A percentile compares a stretch with the other conserved stretches of the same genome.
Conservation (phyloP, 2,888 invertebrate species). For the Amphimallon solstitiale region DNA sequence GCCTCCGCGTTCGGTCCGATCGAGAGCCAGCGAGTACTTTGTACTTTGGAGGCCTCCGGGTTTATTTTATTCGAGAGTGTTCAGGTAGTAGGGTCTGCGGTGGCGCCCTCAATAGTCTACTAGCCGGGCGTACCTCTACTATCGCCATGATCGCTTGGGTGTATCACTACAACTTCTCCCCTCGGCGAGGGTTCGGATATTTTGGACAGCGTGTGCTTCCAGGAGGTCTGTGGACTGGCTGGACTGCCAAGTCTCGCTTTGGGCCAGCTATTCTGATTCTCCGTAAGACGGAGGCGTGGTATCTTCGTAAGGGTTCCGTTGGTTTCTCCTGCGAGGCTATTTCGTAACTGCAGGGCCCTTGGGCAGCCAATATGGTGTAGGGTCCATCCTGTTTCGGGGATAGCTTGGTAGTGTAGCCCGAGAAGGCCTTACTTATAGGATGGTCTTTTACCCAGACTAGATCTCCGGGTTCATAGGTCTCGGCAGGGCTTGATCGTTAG, state of each 20-base stretch:
- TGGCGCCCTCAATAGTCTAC: not conserved
- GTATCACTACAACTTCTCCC: not conserved
- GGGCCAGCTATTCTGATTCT: not conserved
- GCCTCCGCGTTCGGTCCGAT: no score
- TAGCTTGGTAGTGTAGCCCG: not conserved
- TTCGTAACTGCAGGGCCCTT: slow-evolving; percentile 22
- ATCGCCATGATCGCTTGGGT: not conserved
- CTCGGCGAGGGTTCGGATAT: not conserved
- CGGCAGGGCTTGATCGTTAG: not conserved
- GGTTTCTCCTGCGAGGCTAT: slow-evolving; percentile 35
- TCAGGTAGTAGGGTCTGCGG: not conserved
- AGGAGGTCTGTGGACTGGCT: not conserved
- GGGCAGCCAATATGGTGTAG: slow-evolving; percentile 9
- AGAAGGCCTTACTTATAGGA: slow-evolving; percentile 1
- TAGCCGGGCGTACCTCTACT: not conserved
- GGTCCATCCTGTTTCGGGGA: slow-evolving; percentile 26
- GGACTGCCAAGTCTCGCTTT: not conserved
- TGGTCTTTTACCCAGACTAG: slow-evolving; percentile 10
- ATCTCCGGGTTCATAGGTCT: not conserved
- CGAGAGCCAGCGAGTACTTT: no score
- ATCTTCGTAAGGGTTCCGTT: slow-evolving; percentile 28
- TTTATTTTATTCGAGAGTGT: no score
- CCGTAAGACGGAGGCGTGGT: slow-evolving; percentile 2
- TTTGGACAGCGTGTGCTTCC: not conserved
- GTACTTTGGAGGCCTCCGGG: no score